Base-by-base conservation (phyloP, 1,140 invertebrate species). In the Homarus americanus region DNA sequence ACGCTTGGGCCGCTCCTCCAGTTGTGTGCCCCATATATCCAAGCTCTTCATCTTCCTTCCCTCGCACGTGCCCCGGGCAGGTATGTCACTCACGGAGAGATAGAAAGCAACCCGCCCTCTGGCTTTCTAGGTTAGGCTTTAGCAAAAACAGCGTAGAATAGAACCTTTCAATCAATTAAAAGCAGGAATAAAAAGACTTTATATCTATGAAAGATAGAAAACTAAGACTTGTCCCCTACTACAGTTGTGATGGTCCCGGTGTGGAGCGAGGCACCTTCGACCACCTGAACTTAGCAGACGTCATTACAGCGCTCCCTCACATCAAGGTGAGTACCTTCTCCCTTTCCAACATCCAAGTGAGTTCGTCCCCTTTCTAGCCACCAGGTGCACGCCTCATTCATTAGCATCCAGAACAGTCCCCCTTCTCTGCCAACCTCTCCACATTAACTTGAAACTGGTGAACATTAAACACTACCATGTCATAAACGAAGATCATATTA, bases 231-330 rank as follows among this genome's bases (percentile, higher is more conserved):
- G n/a, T 58, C 7, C 63, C 4, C 34, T 17, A 32, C 41, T 1
- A n/a, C 12, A 75, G 28, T 10, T 24, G n/a, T 58, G 41, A 73
- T 12, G 69, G 5, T 24, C n/a, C 10, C n/a, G 40, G 40, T 24
- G 24, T 38, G 24, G 86, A 80, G 24, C 53, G n/a, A 10, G 86
- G 86, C 32, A 87, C 36, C 28, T 53, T 78, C n/a, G 78, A 79
- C 32, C 86, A 87, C 32, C 76, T 87, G 12, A 79, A 87, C 66
- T 17, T 87, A 4, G 36, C 49, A 1, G 86, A 87, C 7, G 75
- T 87, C 58, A 40, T 87, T n/a, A 17, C 86, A n/a, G 86, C 86
- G 36, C 49, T 80, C 24, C 73, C 86, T 2, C 80, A 80, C 36
- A 32, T 87, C 1, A n/a, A 87, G 86, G 86, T 87, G 53, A 87